Base-by-base conservation (phyloP, 2,113 vertebrate genomes). In the Zosterops borbonicus region DNA sequence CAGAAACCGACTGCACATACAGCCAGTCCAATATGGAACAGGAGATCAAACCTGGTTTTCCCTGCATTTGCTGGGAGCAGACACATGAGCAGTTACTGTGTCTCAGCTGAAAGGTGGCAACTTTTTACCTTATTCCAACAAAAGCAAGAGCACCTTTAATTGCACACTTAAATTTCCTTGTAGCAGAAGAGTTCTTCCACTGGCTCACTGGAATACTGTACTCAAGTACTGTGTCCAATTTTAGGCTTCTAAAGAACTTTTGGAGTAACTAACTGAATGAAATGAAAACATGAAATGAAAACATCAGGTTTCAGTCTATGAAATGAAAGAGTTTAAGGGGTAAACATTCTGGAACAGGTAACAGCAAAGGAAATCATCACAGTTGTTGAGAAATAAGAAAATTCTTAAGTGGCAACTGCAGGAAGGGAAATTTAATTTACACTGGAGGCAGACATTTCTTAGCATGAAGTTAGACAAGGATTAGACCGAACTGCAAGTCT, bases 11-110 rank as follows among this genome's bases (percentile, higher is more conserved):
- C 18, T 15, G 46, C 14, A 20, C 31, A 31, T 4, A 16, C 12
- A 68, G 11, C 42, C 62, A 59, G 23, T 13, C 14, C 0, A 0
- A 33, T 11, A 33, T 1, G 19, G 12, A 79, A 82, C 4, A 12
- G 5, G 21, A 21, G 13, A 67, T 35, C 39, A 68, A 71, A 60
- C 35, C 35, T 27, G 15, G 7, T 82, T 59, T 89, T 8, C 39
- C 55, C 60, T 23, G 25, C 52, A 53, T 53, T 27, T 69, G 29
- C 44, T 42, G 27, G 9, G 37, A 81, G 31, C 46, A 73, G 68
- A 41, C 31, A 56, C 6, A 4, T 0, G 0, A 60, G n/a, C n/a
- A 74, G n/a, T 62, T 50, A 46, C 23, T 11, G 2, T 65, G 58
- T 33, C 69, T 52, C 55, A 74, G 22, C 31, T 50, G 42, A 58